Percentiles rank a stretch among this genome's conserved stretches.
Conservation (phyloP, 2,797 vertebrate species). For the Mallotus villosus region DNA sequence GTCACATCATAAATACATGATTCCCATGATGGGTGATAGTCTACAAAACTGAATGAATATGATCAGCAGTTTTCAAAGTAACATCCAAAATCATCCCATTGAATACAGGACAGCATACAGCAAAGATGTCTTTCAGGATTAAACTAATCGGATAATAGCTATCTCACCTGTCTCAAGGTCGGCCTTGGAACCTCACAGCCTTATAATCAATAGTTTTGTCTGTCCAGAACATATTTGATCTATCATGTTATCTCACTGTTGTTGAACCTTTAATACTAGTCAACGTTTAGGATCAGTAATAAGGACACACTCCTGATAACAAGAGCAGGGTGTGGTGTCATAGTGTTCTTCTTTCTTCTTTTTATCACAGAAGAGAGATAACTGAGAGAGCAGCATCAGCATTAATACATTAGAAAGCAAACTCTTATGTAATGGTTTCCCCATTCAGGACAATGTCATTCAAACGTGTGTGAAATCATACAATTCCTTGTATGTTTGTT, state of each 20-base stretch:
- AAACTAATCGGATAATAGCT: neutral
- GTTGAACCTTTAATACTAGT: neutral
- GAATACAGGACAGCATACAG: neutral
- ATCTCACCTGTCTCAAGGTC: neutral
- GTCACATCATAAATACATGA: no score
- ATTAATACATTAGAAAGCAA: neutral
- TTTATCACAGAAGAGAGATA: neutral
- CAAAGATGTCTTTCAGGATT: neutral
- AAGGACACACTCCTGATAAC: neutral
- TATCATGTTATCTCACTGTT: slow-evolving; percentile 32
- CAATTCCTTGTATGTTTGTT: no score
- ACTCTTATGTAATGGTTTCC: neutral
- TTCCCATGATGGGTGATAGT: no score
- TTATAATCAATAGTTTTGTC: neutral
- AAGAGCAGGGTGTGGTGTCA: neutral
- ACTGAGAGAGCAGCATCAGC: no score
- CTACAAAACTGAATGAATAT: no score
- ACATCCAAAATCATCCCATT: neutral
- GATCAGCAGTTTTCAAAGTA: neutral
- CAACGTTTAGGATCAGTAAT: no score
- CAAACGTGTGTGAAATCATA: no score
- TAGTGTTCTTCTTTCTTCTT: neutral
- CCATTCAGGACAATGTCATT: neutral
- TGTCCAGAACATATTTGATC: slow-evolving; percentile 1
- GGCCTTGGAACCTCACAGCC: neutral